These are phyloP conservation scores for Bambusicola thoracicus DNA, from an alignment of 2,113 vertebrate species.

Conservation along the genomic window DNA sequence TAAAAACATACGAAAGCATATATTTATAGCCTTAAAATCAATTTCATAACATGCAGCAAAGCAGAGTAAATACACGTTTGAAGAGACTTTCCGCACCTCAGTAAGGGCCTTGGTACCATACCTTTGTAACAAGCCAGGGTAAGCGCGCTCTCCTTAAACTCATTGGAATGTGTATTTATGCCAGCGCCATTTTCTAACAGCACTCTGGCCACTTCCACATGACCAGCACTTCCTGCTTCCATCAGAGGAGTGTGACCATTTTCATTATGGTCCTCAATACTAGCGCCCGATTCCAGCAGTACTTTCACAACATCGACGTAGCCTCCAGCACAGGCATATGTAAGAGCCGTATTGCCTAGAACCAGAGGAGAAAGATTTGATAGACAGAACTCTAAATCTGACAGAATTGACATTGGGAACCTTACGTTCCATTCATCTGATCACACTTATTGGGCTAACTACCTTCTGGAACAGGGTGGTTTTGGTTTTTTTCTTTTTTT, in stretches of 20 bases:
- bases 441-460: neutral
- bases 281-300: slow-evolving; percentile 95
- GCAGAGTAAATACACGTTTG: rapidly evolving
- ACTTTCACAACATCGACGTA: slow-evolving; percentile 98
- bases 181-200: slow-evolving; percentile 97
- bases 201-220: slow-evolving; percentile 95
- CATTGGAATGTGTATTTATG: slow-evolving; percentile 99
- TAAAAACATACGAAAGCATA: rapidly evolving
- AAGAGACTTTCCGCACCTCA: rapidly evolving
- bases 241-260: slow-evolving; percentile 98
- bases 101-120: slow-evolving; percentile 32
- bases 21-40: rapidly evolving
- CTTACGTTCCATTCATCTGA: rapidly evolving
- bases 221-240: slow-evolving; percentile 97
- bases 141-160: slow-evolving; percentile 99
- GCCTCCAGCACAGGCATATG: slow-evolving; percentile 96
- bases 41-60: rapidly evolving
- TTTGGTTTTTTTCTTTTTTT: too few species aligned
- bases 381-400: rapidly evolving
- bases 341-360: slow-evolving; percentile 96
- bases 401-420: rapidly evolving
- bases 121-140: slow-evolving; percentile 99
- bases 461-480: rapidly evolving
- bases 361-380: neutral
- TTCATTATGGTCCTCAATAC: slow-evolving; percentile 99